A percentile compares a stretch with the other conserved stretches of the same genome.
Evolutionary conservation across 2,113 vertebrate genomes (phyloP).

Genomic region (Origma solitaria): DNA sequence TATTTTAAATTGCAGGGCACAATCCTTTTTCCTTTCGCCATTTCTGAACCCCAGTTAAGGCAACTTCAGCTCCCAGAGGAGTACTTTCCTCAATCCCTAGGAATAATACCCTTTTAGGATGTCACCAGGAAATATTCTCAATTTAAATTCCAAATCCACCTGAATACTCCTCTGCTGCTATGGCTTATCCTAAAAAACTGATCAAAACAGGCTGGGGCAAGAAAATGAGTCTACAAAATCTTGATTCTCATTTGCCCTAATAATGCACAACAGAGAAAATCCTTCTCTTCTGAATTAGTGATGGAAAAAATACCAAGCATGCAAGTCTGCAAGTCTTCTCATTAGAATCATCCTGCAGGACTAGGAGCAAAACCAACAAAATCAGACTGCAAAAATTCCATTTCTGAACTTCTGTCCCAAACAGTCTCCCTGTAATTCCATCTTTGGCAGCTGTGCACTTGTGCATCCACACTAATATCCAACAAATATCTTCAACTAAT

Average conservation of each 20-base stretch:
- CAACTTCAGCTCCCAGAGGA: background rate
- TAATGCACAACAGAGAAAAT: background rate
- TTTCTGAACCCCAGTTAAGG: background rate
- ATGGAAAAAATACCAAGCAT: background rate
- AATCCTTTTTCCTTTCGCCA: background rate
- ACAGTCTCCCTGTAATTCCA: background rate
- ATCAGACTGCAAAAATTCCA: background rate
- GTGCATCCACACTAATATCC: background rate
- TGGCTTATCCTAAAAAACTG: background rate
- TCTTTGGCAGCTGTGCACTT: conserved; percentile 26
- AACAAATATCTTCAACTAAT: conserved; percentile 27
- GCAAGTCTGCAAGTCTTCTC: background rate
- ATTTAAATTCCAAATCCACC: background rate
- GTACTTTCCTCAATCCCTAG: background rate
- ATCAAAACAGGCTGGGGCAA: background rate
- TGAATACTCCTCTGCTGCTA: background rate
- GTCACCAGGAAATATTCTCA: background rate
- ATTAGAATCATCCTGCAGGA: background rate
- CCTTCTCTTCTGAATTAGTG: background rate
- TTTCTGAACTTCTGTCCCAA: background rate
- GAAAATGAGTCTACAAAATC: background rate
- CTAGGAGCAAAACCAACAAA: background rate
- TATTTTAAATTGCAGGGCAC: background rate
- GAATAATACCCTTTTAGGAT: background rate
- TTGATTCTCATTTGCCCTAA: background rate